Evolutionary conservation across 1,140 invertebrate species (phyloP), one percentile per base, ranked within the genome.

Genomic region (Mya arenaria): DNA sequence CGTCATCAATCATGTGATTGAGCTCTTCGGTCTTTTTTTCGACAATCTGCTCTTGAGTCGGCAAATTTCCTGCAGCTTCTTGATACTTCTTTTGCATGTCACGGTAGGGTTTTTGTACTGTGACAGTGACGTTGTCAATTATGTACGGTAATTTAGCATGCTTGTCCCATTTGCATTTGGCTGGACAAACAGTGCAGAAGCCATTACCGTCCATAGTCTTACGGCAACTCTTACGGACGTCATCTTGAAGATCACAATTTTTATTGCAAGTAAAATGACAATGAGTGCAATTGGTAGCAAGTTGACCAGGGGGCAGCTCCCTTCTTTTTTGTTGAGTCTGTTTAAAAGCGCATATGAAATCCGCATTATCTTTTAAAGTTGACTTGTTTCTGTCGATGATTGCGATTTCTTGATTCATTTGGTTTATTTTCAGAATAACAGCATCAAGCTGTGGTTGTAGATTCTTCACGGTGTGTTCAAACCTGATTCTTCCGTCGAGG

Each of bases 241-340:
- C 63, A 69, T 69, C 37, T n/a, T 62, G 13, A 36, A 56, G 25
- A 1, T 0, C 0, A 41, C 84, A 85, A 2, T 41, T 30, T 19
- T 62, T 3, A 44, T 84, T 74, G 65, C 84, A 85, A 6, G 84
- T 85, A 1, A 48, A 25, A 62, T 84, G 44, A 48, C 84, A 85
- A 48, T 30, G 19, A 0, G 68, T 17, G 48, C 84, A 85, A 39
- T 85, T 85, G 25, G 82, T 85, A 0, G 84, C 77, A 69, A 55
- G 62, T 34, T 30, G 5, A n/a, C 83, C 83, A 6, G 15, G 4
- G n/a, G 41, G 23, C 23, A 84, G 30, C 17, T 41, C 37, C 23
- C 58, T 48, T 34, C 55, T 30, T 19, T 17, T 74, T 32, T 65
- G 65, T 58, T 73, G 25, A 4, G 36, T 63, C 48, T 68, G 52